Evolutionary conservation across 2,888 invertebrate species (phyloP).

Genomic region (Lycocerus yunnanus): DNA sequence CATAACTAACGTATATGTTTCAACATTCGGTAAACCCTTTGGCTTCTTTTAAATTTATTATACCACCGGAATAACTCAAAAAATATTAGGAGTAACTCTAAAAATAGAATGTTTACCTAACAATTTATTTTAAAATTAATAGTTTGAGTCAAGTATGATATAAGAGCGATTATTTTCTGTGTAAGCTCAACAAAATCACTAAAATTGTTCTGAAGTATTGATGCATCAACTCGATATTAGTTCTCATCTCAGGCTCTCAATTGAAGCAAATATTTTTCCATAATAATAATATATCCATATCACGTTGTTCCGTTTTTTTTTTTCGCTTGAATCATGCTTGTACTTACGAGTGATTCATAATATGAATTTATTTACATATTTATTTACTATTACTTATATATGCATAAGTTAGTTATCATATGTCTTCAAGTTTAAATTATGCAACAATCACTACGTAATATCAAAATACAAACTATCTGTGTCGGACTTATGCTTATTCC

Average conservation of each 20-base stretch:
- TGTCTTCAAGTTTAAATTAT: background rate
- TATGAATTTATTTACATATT: background rate
- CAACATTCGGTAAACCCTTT: background rate
- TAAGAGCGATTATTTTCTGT: background rate
- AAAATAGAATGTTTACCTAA: background rate
- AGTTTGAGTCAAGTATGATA: background rate
- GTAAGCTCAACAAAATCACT: background rate
- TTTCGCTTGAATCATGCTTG: background rate
- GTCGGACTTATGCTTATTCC: background rate
- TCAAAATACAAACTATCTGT: background rate
- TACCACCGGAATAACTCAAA: background rate
- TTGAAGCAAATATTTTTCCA: background rate
- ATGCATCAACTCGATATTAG: too few species aligned
- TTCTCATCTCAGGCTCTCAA: background rate
- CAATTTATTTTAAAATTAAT: background rate
- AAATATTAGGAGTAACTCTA: background rate
- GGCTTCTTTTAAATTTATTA: background rate
- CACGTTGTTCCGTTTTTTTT: background rate
- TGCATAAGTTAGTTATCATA: background rate
- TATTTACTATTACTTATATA: background rate
- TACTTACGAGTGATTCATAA: background rate
- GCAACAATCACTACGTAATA: background rate
- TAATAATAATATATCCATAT: background rate
- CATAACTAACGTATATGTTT: background rate
- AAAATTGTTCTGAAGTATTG: background rate